These are phyloP conservation scores for Cryptoblepharus egeriae DNA, from an alignment of 2,797 vertebrate genomes.

Conservation along the genomic window DNA sequence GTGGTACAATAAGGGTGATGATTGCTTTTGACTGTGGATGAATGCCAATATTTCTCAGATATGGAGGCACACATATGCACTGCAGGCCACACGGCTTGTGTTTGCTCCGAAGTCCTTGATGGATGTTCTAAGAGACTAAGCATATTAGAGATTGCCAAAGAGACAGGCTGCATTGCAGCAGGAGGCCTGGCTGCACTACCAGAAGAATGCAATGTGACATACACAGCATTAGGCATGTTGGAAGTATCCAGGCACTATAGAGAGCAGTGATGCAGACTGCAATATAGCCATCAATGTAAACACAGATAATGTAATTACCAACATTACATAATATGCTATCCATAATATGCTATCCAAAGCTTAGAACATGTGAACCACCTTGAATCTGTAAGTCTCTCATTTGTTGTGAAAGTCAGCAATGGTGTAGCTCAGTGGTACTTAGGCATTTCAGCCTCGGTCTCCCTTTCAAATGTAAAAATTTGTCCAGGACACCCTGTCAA, in stretches of 20 bases:
- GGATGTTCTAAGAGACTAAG: not conserved
- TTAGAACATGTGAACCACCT: not conserved
- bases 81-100: not conserved
- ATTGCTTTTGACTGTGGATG: not conserved
- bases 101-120: not conserved
- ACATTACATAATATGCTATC: not conserved
- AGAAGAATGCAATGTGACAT: not conserved
- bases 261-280: not conserved
- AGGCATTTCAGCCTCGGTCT: too few relatives aligned
- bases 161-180: constrained; percentile 28
- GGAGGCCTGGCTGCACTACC: not conserved
- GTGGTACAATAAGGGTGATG: too few relatives aligned
- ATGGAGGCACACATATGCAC: not conserved
- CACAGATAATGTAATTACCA: not conserved
- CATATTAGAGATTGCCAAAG: not conserved
- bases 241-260: not conserved
- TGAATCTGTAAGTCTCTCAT: too few relatives aligned
- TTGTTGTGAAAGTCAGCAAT: too few relatives aligned
- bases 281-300: not conserved
- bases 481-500: too few relatives aligned
- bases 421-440: too few relatives aligned
- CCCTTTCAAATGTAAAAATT: too few relatives aligned
- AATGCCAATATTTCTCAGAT: constrained; percentile 7
- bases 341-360: not conserved
- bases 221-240: not conserved